These are phyloP conservation scores for Enteromius viviparus DNA, from an alignment of 2,797 vertebrate species.

Conservation along the genomic window DNA sequence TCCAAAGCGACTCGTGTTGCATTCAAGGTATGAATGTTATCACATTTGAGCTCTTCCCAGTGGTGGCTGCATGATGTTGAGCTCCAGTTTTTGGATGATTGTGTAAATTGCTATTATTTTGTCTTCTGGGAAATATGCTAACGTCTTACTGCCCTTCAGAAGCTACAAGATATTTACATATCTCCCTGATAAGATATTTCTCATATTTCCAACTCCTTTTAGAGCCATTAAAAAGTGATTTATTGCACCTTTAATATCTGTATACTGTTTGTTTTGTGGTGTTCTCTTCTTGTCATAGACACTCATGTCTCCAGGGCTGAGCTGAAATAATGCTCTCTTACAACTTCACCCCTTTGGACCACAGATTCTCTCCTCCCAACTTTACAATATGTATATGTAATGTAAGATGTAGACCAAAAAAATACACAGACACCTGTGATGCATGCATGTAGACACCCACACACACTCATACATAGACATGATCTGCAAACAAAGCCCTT, in stretches of 20 bases:
- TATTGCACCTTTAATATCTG: neutral
- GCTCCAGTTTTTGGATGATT: neutral
- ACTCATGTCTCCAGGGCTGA: slow-evolving; percentile 24
- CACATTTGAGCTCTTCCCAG: neutral
- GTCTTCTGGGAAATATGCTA: neutral
- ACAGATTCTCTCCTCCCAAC: slow-evolving; percentile 27
- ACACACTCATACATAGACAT: slow-evolving; percentile 33
- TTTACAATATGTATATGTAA: slow-evolving; percentile 18
- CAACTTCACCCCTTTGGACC: slow-evolving; percentile 57
- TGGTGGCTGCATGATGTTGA: neutral
- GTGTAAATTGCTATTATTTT: slow-evolving; percentile 13
- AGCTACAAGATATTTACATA: slow-evolving; percentile 4
- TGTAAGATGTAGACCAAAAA: slow-evolving; percentile 12
- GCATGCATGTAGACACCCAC: slow-evolving; percentile 34
- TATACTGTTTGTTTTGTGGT: neutral
- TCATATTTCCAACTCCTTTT: neutral
- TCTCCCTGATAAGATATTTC: slow-evolving; percentile 3
- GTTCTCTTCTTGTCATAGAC: slow-evolving; percentile 19
- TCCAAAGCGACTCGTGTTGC: neutral
- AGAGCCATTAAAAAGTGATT: slow-evolving; percentile 8
- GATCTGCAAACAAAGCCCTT: slow-evolving; percentile 71
- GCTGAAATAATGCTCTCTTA: slow-evolving; percentile 66
- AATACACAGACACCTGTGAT: slow-evolving; percentile 53
- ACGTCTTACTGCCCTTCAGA: neutral
- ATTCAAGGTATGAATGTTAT: neutral